Percentiles rank a stretch among this genome's conserved stretches.
These are phyloP conservation scores for Xenopus laevis DNA, from an alignment of 2,113 vertebrate genomes.

Conservation along the genomic window DNA sequence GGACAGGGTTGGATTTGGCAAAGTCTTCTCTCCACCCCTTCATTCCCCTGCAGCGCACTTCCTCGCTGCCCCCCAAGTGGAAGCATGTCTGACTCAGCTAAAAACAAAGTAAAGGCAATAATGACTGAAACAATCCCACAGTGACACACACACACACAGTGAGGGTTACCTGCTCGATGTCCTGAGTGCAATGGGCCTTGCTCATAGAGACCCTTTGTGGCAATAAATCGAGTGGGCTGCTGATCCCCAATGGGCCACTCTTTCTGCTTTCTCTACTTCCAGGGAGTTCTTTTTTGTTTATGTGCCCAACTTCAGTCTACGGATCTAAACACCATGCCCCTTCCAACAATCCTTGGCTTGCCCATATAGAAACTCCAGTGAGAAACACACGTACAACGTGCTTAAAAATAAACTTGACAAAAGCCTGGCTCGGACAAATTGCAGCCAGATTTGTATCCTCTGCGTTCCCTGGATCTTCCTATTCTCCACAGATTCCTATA, in stretches of 20 bases:
- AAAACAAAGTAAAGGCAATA: neutral
- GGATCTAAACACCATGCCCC: neutral
- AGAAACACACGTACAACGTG: neutral
- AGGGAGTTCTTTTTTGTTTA: conserved; percentile 3
- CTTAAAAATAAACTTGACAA: neutral
- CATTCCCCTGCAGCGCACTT: neutral
- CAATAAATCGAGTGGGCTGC: neutral
- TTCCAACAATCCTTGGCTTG: neutral
- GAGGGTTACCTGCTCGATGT: conserved; percentile 15
- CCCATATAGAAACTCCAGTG: neutral
- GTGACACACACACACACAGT: neutral
- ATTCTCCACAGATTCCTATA: conserved; percentile 7
- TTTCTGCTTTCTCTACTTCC: neutral
- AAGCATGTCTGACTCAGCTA: neutral
- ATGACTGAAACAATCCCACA: neutral
- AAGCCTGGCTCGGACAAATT: neutral
- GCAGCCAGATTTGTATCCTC: neutral
- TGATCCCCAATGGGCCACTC: neutral
- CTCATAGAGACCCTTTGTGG: neutral
- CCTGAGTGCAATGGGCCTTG: conserved; percentile 11
- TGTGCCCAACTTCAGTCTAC: neutral
- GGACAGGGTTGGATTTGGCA: neutral
- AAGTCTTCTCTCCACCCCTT: neutral
- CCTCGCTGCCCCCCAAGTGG: neutral
- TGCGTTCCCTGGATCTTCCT: neutral